Base-by-base conservation (phyloP, 2,797 vertebrate genomes). In the Lindbergichthys nudifrons region DNA sequence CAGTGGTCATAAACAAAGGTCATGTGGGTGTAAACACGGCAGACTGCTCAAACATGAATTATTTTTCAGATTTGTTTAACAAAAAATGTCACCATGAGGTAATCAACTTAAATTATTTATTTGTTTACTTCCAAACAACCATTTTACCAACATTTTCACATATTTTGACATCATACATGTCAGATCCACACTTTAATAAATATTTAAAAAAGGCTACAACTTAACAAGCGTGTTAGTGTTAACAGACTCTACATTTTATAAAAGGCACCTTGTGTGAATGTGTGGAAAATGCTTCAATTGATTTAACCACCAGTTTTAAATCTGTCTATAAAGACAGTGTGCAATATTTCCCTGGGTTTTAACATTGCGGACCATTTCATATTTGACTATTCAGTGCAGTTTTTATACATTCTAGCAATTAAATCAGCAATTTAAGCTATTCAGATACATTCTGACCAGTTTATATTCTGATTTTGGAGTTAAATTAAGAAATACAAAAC, bases 201-300 rank as follows among this genome's bases (percentile, higher is more conserved):
- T 91, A 90, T 45, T 43, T 57, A 13, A 57, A 68, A 77, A 64
- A 79, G 62, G 66, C 70, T 83, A 85, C 64, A 58, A 66, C 65
- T 74, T 62, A 73, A 79, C 57, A 5, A 79, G 47, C 8, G 21
- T 16, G 23, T 88, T 93, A 92, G 91, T 93, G 90, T 91, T 87
- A 39, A 75, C 66, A 58, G 75, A 77, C 39, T 32, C 18, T 18
- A 69, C 32, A 61, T 82, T 46, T 41, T 16, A 53, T 51, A 42
- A 41, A 82, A 81, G 41, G 65, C 53, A 68, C 58, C 70, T 79
- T 64, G 16, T 69, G 26, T 42, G 46, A n/a, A 36, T 15, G 16
- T 61, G 42, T 58, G 26, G n/a, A n/a, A 54, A 48, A 26, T 26
- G 26, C 30, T 41, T 71, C 21, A 23, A 45, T 59, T 30, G 14